Percentiles rank a stretch among this genome's conserved stretches.
Conservation (phyloP, 92 coral and sea anemone genomes). For the Montipora capitata region DNA sequence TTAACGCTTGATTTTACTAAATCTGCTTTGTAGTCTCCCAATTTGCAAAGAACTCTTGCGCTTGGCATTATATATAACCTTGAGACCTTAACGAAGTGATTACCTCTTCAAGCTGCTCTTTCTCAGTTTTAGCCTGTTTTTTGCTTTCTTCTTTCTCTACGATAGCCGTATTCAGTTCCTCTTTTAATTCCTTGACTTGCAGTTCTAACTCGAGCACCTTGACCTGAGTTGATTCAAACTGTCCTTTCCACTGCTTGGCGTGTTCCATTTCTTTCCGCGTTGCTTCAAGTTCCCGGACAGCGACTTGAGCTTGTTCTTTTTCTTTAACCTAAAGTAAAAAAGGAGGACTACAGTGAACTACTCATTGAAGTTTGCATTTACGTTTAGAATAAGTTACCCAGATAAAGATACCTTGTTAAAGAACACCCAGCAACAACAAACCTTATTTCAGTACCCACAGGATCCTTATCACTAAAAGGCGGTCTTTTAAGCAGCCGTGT, state of each 20-base stretch:
- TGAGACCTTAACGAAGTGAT: background rate
- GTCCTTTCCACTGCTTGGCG: constrained; percentile 92
- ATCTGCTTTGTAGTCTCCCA: too few relatives aligned
- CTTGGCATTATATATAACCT: background rate
- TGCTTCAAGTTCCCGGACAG: constrained; percentile 79
- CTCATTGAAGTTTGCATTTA: background rate
- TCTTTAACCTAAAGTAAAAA: constrained; percentile 68
- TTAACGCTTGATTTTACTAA: too few relatives aligned
- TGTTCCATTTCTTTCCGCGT: constrained; percentile 90
- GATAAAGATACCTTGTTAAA: background rate
- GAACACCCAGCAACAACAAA: too few relatives aligned
- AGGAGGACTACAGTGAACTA: background rate
- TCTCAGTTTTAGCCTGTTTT: constrained; percentile 71
- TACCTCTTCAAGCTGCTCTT: constrained; percentile 84
- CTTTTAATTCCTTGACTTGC: constrained; percentile 83
- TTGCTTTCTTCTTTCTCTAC: constrained; percentile 76
- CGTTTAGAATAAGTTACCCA: background rate
- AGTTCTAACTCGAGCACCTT: constrained; percentile 84
- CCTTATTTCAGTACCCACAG: too few relatives aligned
- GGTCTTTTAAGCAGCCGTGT: too few relatives aligned
- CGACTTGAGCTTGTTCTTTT: constrained; percentile 72
- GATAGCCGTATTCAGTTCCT: constrained; percentile 68
- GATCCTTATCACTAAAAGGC: too few relatives aligned
- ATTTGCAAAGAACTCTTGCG: too few relatives aligned
- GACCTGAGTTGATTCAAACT: constrained; percentile 86